Conservation (phyloP, 2,113 vertebrate species). For the Ailuropoda melanoleuca region DNA sequence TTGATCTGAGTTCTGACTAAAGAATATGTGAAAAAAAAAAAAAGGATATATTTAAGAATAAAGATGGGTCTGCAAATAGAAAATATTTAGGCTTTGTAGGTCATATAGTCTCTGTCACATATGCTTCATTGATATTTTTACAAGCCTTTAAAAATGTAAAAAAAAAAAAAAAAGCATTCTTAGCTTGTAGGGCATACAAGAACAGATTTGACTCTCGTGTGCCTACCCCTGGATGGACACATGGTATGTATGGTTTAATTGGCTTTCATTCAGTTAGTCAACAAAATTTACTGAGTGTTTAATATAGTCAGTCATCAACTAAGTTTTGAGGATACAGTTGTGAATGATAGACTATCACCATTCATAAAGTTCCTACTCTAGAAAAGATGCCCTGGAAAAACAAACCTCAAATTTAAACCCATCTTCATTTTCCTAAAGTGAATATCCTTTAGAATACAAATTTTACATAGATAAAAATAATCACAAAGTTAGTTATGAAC, state of each 20-base stretch:
- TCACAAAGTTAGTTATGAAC: neutral
- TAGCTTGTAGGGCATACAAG: neutral
- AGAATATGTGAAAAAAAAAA: neutral
- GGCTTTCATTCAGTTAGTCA: neutral
- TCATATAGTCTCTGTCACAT: neutral
- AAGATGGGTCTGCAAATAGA: neutral
- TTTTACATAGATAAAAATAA: neutral
- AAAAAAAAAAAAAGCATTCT: neutral
- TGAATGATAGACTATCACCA: neutral
- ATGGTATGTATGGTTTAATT: neutral
- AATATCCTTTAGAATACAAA: neutral
- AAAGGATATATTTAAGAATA: neutral
- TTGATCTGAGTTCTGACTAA: neutral
- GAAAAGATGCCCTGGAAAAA: neutral
- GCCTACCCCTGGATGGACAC: neutral
- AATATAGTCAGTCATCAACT: neutral
- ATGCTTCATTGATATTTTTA: neutral
- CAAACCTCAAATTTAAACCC: neutral
- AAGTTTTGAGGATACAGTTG: neutral
- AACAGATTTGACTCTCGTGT: neutral
- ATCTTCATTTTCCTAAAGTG: neutral
- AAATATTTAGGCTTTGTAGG: neutral
- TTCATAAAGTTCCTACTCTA: neutral
- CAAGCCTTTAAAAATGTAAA: neutral
- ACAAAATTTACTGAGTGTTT: neutral